Conservation (phyloP, 2,888 invertebrate species). For the Drosophila lacicola region DNA sequence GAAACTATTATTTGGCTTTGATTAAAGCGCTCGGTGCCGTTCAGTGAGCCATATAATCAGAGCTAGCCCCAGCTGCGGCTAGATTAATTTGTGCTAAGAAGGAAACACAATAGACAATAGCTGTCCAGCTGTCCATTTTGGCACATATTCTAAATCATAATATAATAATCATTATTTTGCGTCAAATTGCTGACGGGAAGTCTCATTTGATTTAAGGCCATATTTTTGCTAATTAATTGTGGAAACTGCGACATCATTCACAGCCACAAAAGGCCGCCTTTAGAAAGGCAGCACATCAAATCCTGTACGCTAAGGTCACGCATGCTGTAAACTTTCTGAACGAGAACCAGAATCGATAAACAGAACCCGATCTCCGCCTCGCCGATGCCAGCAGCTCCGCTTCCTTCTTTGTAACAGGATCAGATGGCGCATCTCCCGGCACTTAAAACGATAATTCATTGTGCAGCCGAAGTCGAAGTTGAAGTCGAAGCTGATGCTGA, state of each 20-base stretch:
- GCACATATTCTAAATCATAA: slow-evolving; percentile 43
- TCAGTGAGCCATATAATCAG: slow-evolving; percentile 56
- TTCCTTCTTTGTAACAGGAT: slow-evolving; percentile 58
- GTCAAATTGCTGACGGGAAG: slow-evolving; percentile 67
- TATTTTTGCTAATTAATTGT: slow-evolving; percentile 18
- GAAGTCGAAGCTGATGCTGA: slow-evolving; percentile 11
- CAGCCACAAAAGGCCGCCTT: slow-evolving; percentile 50
- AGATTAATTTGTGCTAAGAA: slow-evolving; percentile 10
- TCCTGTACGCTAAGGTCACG: slow-evolving; percentile 69
- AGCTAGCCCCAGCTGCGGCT: slow-evolving; percentile 10
- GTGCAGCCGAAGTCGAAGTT: slow-evolving; percentile 7
- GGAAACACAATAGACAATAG: slow-evolving; percentile 40
- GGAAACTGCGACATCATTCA: slow-evolving; percentile 37
- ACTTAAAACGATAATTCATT: slow-evolving; percentile 59
- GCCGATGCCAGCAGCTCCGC: slow-evolving; percentile 3
- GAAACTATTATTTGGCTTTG: slow-evolving; percentile 52
- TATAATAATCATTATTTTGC: slow-evolving; percentile 37
- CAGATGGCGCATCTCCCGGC: slow-evolving; percentile 23
- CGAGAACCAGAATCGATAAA: slow-evolving; percentile 21
- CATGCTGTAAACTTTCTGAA: slow-evolving; percentile 17
- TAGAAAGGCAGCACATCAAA: slow-evolving; percentile 62
- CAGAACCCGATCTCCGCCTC: slow-evolving; percentile 3
- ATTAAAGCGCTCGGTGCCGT: slow-evolving; percentile 57
- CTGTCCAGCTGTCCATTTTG: slow-evolving; percentile 2
- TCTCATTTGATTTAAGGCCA: slow-evolving; percentile 66